Percentiles rank a stretch among this genome's conserved stretches.
Conservation (phyloP, 2,113 vertebrate genomes). For the Phyllopteryx taeniolatus region DNA sequence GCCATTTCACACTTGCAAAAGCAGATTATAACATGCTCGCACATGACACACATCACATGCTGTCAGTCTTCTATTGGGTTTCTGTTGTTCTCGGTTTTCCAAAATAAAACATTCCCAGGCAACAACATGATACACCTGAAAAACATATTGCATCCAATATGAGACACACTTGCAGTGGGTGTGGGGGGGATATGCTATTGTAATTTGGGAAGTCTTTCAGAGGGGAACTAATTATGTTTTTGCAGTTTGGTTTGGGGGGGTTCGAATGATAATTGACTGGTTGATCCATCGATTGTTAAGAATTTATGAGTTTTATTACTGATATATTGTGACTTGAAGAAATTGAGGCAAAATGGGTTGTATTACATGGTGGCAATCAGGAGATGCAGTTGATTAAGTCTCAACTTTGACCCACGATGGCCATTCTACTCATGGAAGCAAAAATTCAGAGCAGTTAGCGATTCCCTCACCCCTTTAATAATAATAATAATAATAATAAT, state of each 20-base stretch:
- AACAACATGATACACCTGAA: constrained; percentile 1
- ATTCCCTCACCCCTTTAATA: too few species aligned
- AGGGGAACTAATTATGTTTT: neutral
- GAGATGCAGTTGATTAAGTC: neutral
- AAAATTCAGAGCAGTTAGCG: too few species aligned
- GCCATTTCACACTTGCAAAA: constrained; percentile 20
- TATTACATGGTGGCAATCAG: neutral
- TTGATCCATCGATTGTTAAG: neutral
- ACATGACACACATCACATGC: neutral
- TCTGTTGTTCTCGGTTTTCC: constrained; percentile 1
- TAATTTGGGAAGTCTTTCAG: constrained; percentile 6
- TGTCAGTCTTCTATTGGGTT: constrained; percentile 5
- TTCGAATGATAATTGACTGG: neutral
- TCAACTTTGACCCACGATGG: too few species aligned
- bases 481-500: too few species aligned
- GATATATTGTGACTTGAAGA: neutral
- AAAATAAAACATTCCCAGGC: constrained; percentile 1
- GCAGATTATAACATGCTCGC: constrained; percentile 1
- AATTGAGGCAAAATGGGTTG: neutral
- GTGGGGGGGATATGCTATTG: neutral
- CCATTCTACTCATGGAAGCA: too few species aligned
- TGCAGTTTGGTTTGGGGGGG: neutral
- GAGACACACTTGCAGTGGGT: neutral
- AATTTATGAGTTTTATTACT: neutral
- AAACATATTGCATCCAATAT: constrained; percentile 6